These are phyloP conservation scores for Echinops telfairi DNA, from an alignment of 2,113 vertebrate species.

Conservation along the genomic window DNA sequence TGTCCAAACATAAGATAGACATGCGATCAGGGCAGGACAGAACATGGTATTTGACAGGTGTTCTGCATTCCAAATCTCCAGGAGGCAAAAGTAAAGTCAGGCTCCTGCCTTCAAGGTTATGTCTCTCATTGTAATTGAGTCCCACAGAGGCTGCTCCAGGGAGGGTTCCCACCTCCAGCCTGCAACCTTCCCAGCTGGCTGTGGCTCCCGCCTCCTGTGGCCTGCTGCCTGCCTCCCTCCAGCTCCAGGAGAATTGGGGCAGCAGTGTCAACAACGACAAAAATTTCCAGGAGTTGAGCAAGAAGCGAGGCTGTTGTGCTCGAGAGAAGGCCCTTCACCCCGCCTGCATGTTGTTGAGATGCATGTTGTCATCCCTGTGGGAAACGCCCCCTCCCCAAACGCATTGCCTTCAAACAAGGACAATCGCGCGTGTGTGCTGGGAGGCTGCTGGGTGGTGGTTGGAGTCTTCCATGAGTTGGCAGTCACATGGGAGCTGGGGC, in stretches of 20 bases:
- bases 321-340: background rate
- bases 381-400: background rate
- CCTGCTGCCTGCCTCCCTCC: background rate
- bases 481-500: background rate
- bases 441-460: background rate
- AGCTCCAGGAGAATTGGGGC: background rate
- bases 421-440: background rate
- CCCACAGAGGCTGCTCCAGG: constrained; percentile 44
- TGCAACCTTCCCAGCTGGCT: constrained; percentile 20
- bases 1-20: constrained; percentile 72
- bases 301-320: background rate
- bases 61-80: constrained; percentile 68
- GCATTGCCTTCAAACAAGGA: background rate
- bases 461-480: background rate
- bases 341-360: background rate
- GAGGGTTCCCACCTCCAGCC: background rate
- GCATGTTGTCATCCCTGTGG: background rate
- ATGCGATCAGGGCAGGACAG: constrained; percentile 3
- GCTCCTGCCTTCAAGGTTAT: constrained; percentile 80
- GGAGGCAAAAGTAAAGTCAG: constrained; percentile 80
- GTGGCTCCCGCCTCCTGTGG: background rate
- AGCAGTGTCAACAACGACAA: background rate
- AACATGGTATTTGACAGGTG: constrained; percentile 62
- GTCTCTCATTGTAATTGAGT: constrained; percentile 79
- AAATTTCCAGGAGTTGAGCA: background rate